Evolutionary conservation across 2,797 vertebrate genomes (phyloP).

Genomic region (Etheostoma nigrum): DNA sequence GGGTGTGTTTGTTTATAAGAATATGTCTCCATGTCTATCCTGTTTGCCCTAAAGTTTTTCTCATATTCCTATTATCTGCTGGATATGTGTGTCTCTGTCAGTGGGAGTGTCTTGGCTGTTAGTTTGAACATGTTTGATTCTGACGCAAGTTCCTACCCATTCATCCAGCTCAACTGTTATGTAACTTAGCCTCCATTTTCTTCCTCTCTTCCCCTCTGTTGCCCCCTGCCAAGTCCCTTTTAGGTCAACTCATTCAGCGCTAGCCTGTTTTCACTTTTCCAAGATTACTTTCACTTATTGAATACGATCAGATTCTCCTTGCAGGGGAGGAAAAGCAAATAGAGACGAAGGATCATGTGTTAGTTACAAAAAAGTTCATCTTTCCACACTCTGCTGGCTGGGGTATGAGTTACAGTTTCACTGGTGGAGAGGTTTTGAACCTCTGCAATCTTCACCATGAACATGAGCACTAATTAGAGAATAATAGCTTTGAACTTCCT

Average conservation of each 20-base stretch:
- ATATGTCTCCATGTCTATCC: not conserved
- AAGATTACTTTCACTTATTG: conserved; percentile 66
- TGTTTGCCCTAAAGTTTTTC: not conserved
- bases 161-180: conserved; percentile 28
- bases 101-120: not conserved
- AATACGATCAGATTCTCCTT: conserved; percentile 70
- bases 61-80: not conserved
- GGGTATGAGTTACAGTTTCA: conserved; percentile 48
- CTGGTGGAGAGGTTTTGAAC: conserved; percentile 34
- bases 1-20: not conserved
- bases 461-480: not conserved
- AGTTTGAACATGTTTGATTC: conserved; percentile 12
- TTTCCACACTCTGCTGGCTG: conserved; percentile 42
- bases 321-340: conserved; percentile 65
- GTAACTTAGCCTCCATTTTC: conserved; percentile 61
- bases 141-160: not conserved
- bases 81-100: not conserved
- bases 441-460: conserved; percentile 17
- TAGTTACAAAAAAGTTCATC: conserved; percentile 55
- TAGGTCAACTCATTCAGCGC: conserved; percentile 17
- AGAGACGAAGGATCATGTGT: conserved; percentile 59
- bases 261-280: conserved; percentile 42
- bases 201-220: conserved; percentile 19
- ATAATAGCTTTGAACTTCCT: not conserved
- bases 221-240: conserved; percentile 51